Percentiles rank a stretch among this genome's conserved stretches.
phyloP scores from a whole-genome alignment of 1,140 invertebrate genomes.

The Trichonephila clavipes region DNA sequence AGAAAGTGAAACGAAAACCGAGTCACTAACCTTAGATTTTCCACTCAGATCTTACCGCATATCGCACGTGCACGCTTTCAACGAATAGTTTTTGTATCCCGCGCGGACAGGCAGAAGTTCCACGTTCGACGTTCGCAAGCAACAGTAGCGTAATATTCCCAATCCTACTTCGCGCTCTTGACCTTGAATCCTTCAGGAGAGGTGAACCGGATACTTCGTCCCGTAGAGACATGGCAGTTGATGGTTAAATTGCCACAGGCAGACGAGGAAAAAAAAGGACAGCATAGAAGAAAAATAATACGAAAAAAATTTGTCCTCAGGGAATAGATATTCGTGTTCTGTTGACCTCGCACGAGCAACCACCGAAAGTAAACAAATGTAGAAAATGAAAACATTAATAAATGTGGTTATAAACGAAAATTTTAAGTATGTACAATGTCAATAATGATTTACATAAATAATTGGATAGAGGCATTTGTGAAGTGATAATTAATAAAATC shows the following conservation, averaged over 20 bases:
- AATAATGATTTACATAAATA: no score
- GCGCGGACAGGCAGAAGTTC: background rate
- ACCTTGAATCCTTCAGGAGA: conserved; percentile 42
- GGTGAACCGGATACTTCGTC: conserved; percentile 65
- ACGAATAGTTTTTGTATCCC: background rate
- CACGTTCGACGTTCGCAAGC: background rate
- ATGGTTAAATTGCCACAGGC: background rate
- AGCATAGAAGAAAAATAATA: background rate
- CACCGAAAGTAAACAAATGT: no score
- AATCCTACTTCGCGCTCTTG: conserved; percentile 11
- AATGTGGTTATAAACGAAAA: no score
- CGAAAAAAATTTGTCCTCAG: no score
- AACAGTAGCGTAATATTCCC: background rate
- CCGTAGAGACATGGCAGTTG: background rate
- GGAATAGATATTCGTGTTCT: background rate
- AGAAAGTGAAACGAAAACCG: background rate
- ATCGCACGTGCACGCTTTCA: background rate
- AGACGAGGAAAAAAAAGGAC: conserved; percentile 4
- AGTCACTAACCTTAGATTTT: background rate
- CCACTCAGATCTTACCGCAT: background rate
- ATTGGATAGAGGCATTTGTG: no score
- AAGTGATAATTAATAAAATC: no score
- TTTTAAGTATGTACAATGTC: no score
- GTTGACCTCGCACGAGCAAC: background rate
- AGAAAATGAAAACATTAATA: no score